Percentiles rank a stretch among this genome's conserved stretches.
phyloP scores from a whole-genome alignment of 2,888 invertebrate species.

The Mantis religiosa region DNA sequence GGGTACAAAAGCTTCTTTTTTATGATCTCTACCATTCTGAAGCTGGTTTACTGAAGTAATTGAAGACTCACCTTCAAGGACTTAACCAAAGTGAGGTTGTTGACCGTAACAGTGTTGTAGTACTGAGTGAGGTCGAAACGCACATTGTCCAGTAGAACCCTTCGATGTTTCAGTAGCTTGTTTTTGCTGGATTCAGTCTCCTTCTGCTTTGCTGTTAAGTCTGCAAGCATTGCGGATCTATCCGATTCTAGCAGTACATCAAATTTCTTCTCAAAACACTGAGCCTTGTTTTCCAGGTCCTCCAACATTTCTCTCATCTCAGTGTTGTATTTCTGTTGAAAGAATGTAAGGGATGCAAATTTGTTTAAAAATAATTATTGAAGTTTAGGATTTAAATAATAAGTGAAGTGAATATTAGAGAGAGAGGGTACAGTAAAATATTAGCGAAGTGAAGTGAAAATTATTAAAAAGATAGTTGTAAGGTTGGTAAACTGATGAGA shows the following conservation, averaged over 20 bases:
- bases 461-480: too few relatives aligned
- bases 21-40: too few relatives aligned
- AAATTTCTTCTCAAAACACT: not conserved
- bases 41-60: too few relatives aligned
- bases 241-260: not conserved
- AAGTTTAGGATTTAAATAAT: too few relatives aligned
- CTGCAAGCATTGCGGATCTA: not conserved
- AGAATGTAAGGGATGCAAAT: too few relatives aligned
- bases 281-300: not conserved
- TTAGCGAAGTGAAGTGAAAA: too few relatives aligned
- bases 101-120: not conserved
- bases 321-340: not conserved
- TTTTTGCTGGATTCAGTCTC: not conserved
- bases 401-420: too few relatives aligned
- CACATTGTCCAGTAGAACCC: not conserved
- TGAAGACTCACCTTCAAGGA: not conserved
- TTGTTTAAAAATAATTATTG: too few relatives aligned
- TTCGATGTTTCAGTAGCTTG: not conserved
- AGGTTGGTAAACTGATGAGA: too few relatives aligned
- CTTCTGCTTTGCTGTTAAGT: not conserved
- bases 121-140: not conserved
- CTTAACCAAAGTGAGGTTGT: not conserved
- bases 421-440: too few relatives aligned
- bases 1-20: too few relatives aligned
- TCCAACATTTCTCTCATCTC: not conserved